Evolutionary conservation across 2,888 invertebrate species (phyloP).

Genomic region (Trichopria drosophilae): DNA sequence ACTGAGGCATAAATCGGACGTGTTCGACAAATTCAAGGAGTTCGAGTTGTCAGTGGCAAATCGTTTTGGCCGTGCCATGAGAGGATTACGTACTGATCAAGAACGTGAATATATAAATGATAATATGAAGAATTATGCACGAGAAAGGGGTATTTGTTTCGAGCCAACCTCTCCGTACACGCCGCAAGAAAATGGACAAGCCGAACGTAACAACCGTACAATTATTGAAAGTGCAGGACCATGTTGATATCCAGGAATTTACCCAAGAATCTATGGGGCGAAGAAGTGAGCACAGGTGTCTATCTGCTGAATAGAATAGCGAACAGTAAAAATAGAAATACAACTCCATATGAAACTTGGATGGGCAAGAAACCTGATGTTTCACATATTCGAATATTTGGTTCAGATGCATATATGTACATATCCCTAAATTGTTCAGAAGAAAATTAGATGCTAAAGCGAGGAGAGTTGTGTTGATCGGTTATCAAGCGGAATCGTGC

Average conservation of each 20-base stretch:
- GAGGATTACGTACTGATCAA: slow-evolving; percentile 29
- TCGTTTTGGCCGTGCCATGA: slow-evolving; percentile 28
- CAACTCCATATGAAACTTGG: background rate
- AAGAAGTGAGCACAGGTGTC: background rate
- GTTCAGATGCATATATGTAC: background rate
- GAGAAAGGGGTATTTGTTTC: slow-evolving; percentile 14
- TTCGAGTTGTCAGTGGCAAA: slow-evolving; percentile 25
- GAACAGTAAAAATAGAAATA: background rate
- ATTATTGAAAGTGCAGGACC: background rate
- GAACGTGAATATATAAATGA: slow-evolving; percentile 29
- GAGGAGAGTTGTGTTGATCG: background rate
- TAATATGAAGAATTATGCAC: slow-evolving; percentile 7
- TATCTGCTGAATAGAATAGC: background rate
- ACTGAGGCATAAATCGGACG: no score
- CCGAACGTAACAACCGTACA: slow-evolving; percentile 17
- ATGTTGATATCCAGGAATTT: background rate
- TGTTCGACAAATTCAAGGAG: no score
- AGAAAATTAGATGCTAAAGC: background rate
- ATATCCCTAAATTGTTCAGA: background rate
- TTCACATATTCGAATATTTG: slow-evolving; percentile 1
- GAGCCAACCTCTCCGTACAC: slow-evolving; percentile 24
- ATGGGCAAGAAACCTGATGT: background rate
- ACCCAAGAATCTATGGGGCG: background rate
- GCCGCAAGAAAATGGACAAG: slow-evolving; percentile 25
- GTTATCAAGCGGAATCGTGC: background rate